phyloP scores from a whole-genome alignment of 1,140 invertebrate genomes.

The Trichonephila inaurata region DNA sequence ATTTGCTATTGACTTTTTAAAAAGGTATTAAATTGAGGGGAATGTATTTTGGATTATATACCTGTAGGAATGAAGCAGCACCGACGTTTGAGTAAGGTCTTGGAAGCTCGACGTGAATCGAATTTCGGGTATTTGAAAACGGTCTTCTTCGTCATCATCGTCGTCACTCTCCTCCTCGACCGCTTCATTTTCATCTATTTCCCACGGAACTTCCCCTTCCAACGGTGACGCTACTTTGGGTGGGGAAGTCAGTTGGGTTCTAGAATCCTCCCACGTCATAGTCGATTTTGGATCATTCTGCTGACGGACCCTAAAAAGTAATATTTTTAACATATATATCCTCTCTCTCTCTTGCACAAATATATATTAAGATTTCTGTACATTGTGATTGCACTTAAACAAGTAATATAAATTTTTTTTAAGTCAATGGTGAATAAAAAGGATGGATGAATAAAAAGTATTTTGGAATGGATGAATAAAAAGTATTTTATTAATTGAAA shows the following conservation, averaged over 20 bases:
- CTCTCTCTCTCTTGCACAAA: too few relatives aligned
- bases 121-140: constrained; percentile 41
- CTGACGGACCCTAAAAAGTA: constrained; percentile 48
- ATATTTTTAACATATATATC: too few relatives aligned
- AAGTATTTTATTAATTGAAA: too few relatives aligned
- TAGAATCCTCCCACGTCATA: constrained; percentile 56
- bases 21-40: too few relatives aligned
- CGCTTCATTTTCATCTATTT: not conserved
- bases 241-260: constrained; percentile 35
- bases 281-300: constrained; percentile 46
- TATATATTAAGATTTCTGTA: too few relatives aligned
- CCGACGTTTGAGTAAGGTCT: constrained; percentile 42
- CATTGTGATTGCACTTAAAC: too few relatives aligned
- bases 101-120: constrained; percentile 57
- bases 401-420: too few relatives aligned
- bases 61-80: constrained; percentile 67
- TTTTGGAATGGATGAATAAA: too few relatives aligned
- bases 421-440: too few relatives aligned
- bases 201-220: constrained; percentile 6
- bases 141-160: constrained; percentile 43
- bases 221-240: not conserved
- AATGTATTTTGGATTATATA: not conserved
- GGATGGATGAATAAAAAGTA: too few relatives aligned
- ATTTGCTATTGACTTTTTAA: too few relatives aligned
- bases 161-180: constrained; percentile 29